Evolutionary conservation across 2,113 vertebrate genomes (phyloP), one percentile per base, ranked within the genome.

Genomic region (Petromus typicus): DNA sequence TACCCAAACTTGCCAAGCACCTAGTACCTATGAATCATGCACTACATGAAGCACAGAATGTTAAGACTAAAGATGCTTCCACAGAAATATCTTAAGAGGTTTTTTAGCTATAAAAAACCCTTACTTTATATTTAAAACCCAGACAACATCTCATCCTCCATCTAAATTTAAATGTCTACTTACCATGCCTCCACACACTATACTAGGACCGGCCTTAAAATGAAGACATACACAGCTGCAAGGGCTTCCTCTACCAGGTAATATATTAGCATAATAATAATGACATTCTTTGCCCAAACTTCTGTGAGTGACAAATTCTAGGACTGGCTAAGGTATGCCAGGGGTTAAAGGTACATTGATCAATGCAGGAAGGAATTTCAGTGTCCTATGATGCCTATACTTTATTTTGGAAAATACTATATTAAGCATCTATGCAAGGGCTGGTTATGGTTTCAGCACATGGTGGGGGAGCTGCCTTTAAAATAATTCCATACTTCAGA

Each of bases 131-230:
- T 88, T 88, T 66, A 87, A 90, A 64, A 64, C n/a, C 88, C 63
- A 85, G 45, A 73, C 78, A 48, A n/a, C 32, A 56, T 84, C 64
- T 85, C 40, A 59, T 34, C 32, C 18, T 32, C 45, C n/a, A 80
- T 22, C 32, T 82, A 89, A 89, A 81, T 93, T 67, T 67, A 95
- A 75, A 67, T 48, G 7, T 88, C n/a, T 81, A 7, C 56, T 63
- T 63, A 66, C 2, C 66, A 75, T 87, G 37, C 37, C 54, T 89
- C 37, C 23, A 59, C 25, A 61, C 12, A 59, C 10, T 43, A 12
- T 48, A 18, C 34, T 57, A 27, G 27, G 10, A 76, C 20, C 88
- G 79, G 56, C 17, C 54, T 90, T 90, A 92, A 92, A 86, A 51
- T 11, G 23, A 71, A 83, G 43, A 88, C 5, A 25, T 12, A 61